Evolutionary conservation across 2,888 invertebrate genomes (phyloP), one percentile per base, ranked within the genome.

Genomic region (Pollenia amentaria): DNA sequence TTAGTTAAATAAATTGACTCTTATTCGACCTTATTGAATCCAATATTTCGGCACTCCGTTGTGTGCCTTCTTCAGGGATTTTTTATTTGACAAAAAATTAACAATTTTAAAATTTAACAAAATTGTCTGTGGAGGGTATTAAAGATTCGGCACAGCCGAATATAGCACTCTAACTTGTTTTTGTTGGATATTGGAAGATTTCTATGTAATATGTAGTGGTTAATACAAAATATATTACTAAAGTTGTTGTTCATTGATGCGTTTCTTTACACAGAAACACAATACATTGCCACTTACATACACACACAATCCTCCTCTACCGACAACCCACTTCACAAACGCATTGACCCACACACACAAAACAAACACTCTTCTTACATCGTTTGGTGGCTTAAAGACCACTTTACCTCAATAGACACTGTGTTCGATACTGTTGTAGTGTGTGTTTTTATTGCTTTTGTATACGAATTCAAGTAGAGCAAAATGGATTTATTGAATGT

Each of bases 241-340:
- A 79, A 79, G 75, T 79, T 86, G 72, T 75, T 80, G 82, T 64
- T 82, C 82, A 86, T 76, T 86, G 86, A 86, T 83, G 83, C 83
- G 83, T 86, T 86, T 60, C 78, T 79, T 76, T 62, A 62, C 67
- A 82, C 60, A 84, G 16, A 62, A 75, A 51, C 62, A 64, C 29
- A 57, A 51, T 16, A 69, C 29, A 29, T 6, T 21, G 3, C 11
- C 60, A 67, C 55, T 16, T 44, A 65, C 29, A 57, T 42, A 40
- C 55, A 38, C 18, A 46, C 42, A 57, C 8, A 44, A n/a, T 46
- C 12, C 12, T 3, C 10, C 55, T 55, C 53, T 10, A 1, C 3
- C 18, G 29, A 29, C 29, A 29, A 29, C 29, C 29, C 29, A 29
- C 29, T 29, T 29, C 29, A 29, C 29, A 29, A 29, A 55, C 11